Base-by-base conservation (phyloP, 2,888 invertebrate species). In the Lithophane socia region DNA sequence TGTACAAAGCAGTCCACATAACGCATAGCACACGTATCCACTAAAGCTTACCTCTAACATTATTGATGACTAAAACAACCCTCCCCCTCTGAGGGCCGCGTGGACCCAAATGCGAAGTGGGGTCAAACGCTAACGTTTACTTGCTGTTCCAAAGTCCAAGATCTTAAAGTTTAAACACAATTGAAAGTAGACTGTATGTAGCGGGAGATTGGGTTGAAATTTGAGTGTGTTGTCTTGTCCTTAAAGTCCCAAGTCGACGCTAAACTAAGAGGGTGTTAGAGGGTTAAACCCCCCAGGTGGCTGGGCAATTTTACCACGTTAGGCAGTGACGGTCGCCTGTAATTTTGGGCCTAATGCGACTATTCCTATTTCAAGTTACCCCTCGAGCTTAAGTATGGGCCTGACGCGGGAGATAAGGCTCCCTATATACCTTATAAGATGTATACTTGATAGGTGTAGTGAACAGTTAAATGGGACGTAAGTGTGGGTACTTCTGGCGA, bases 271-370 rank as follows among this genome's bases (percentile, higher is more conserved):
- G 93, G 93, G 93, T 92, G 94, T 91, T 87, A 92, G 93, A 92
- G 92, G 93, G 93, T 93, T 92, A 87, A 89, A 91, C 93, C 94
- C 95, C 95, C 95, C 94, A 95, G 96, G 96, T 96, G 95, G 95
- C 94, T 93, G 94, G 94, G 95, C 94, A 94, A 92, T 95, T 95
- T 96, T 92, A 96, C 96, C 96, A 96, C 95, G 96, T 96, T 96
- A 95, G 96, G 94, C 95, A 92, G 95, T 94, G 96, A 96, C 96
- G 96, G 96, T 95, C 95, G 95, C 94, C 96, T 95, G 96, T 96
- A 96, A 96, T 96, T 96, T 95, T 94, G 96, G 94, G 94, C 95
- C 96, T 96, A 96, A 96, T 96, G 96, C 96, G 95, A 95, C 96
- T 95, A 96, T 96, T 96, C 95, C 96, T 96, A 96, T 96, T 96